Evolutionary conservation across 1,140 invertebrate genomes (phyloP).

Genomic region (Marisa cornuarietis): DNA sequence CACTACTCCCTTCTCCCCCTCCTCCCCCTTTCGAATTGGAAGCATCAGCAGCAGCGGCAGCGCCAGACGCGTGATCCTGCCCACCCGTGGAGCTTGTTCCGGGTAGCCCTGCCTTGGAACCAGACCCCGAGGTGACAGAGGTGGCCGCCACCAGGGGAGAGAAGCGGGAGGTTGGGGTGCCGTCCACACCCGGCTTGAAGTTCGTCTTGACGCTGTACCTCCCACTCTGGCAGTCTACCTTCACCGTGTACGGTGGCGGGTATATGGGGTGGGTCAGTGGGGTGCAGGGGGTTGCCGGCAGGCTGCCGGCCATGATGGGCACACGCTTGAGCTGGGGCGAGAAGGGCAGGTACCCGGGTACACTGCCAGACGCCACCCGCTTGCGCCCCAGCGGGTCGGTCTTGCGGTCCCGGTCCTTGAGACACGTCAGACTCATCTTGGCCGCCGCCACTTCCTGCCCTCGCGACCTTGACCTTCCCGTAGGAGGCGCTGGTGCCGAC

Average conservation of each 20-base stretch:
- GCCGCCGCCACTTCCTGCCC: not conserved
- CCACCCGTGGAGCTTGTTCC: not conserved
- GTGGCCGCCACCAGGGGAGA: not conserved
- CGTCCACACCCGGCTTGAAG: not conserved
- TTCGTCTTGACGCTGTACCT: not conserved
- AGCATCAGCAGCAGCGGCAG: not conserved
- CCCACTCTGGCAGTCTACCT: not conserved
- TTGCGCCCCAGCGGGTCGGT: slow-evolving; percentile 5
- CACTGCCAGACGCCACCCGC: not conserved
- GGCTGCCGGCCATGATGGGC: slow-evolving; percentile 5
- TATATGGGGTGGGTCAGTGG: slow-evolving; percentile 1
- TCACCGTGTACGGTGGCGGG: not conserved
- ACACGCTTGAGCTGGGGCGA: not conserved
- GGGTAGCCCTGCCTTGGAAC: not conserved
- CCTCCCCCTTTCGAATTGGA: not conserved
- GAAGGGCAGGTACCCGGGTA: not conserved
- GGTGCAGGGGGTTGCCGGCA: slow-evolving; percentile 4
- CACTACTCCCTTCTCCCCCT: not conserved
- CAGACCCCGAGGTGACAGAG: not conserved
- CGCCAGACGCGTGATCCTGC: not conserved
- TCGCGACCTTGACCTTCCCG: not conserved
- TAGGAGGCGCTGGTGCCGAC: not conserved
- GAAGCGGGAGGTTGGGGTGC: not conserved
- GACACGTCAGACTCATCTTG: slow-evolving; percentile 9
- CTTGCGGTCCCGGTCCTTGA: slow-evolving; percentile 12